Evolutionary conservation across 2,797 vertebrate genomes (phyloP), one percentile per base, ranked within the genome.

Genomic region (Ctenopoma kingsleyae): DNA sequence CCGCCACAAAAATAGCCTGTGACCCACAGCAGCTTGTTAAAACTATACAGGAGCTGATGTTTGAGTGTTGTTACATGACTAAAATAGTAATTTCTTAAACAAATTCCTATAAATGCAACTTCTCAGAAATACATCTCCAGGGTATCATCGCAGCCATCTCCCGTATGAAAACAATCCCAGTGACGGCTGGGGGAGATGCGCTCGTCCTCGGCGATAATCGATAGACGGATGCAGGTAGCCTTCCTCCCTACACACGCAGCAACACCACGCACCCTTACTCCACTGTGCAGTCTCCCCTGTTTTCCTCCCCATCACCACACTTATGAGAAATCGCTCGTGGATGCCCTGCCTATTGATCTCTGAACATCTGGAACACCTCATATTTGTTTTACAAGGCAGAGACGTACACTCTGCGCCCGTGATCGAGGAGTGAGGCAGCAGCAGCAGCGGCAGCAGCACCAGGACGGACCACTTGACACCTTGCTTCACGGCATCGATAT

Each of bases 201-300:
- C 83, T 84, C 80, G 84, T 91, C 77, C 85, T 86, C 87, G 71
- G 74, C 71, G 82, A 71, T 91, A 91, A 93, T 92, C 92, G 84
- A 92, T 92, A 91, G 77, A 77, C 87, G 87, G 86, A 87, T 90
- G 86, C 92, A 93, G 91, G 90, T 92, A 92, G 87, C 84, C 86
- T 85, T 89, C 90, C 86, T 90, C 85, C 87, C 67, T 81, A 76
- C 87, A 80, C 89, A 83, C 84, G 83, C 89, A 84, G 85, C 88
- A 90, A 80, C 90, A 81, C 78, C 90, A 90, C 86, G 88, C 92
- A 89, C 89, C 88, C 85, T 76, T 80, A 89, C 84, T 88, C 89
- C 77, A 76, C 76, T 46, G 81, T 83, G 88, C 87, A 67, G 67
- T 62, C 68, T 57, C 73, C 71, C 58, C 70, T 74, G 52, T 88